Base-by-base conservation (phyloP, 2,888 invertebrate genomes). In the Aphodius granarius region DNA sequence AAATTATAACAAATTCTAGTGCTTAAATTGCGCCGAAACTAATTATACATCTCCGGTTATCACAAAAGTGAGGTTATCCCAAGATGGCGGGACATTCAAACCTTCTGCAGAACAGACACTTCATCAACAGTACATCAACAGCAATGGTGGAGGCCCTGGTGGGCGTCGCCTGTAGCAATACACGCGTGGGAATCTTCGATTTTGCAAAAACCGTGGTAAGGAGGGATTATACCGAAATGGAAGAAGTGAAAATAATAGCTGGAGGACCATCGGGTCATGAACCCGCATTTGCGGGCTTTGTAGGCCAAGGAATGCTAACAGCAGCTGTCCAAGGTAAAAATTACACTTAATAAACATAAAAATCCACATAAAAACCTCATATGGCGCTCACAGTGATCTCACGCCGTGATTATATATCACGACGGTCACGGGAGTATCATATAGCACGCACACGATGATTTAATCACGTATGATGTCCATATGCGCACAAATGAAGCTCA, bases 251-350 rank as follows among this genome's bases (percentile, higher is more conserved):
- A 19, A 81, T 90, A 64, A 86, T 96, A 4, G 92, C 93, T 68
- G 97, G 96, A 0, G 96, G 96, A 1, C 94, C 95, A 0, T 94
- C 94, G 1, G 96, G 96, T 0, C 95, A 95, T 83, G 96, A 97
- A 84, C 96, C 96, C 2, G 90, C 86, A 79, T 85, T 84, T 77
- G 84, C 86, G 75, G 90, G 90, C 73, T 94, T 92, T 82, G 93
- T 97, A 23, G 97, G 96, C 0, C 83, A 88, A 64, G 96, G 96
- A 0, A 93, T 96, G 92, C 86, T 97, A 78, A 93, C 93, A 17
- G 95, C 93, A 0, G 91, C 93, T 0, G 91, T 96, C 0, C 90
- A 90, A 85, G 92, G 93, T 92, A 86, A 78, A 73, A n/a, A n/a
- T n/a, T 6, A 18, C 18, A n/a, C n/a, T n/a, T n/a, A n/a, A n/a